A percentile compares a stretch with the other conserved stretches of the same genome.
Evolutionary conservation across 2,113 vertebrate genomes (phyloP).

Genomic region (Hippolais icterina): DNA sequence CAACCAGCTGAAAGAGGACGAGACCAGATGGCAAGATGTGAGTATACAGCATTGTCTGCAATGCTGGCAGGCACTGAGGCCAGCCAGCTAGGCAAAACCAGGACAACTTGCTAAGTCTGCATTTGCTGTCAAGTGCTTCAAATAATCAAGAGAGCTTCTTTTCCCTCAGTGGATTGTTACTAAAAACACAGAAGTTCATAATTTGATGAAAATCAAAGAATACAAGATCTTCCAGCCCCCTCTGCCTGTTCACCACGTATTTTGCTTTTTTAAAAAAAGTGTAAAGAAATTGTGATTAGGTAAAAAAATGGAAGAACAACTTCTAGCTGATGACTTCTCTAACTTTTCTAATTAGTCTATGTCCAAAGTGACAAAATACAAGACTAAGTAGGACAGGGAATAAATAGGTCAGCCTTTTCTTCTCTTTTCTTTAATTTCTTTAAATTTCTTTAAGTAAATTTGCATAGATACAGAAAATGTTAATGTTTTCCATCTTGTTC

Average conservation of each 20-base stretch:
- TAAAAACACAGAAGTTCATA: neutral
- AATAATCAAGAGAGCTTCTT: neutral
- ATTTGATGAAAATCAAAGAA: neutral
- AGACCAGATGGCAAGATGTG: conserved; percentile 96
- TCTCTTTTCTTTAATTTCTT: too few relatives aligned
- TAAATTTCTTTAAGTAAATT: neutral
- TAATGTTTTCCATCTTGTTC: neutral
- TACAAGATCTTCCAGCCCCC: neutral
- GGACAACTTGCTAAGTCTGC: neutral
- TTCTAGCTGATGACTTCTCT: neutral
- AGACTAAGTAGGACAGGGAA: neutral
- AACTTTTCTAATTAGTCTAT: neutral
- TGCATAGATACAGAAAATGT: neutral
- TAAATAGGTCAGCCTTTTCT: neutral
- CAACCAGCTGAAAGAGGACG: conserved; percentile 89
- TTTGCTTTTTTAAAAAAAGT: neutral
- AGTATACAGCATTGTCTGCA: conserved; percentile 54
- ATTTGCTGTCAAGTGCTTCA: neutral
- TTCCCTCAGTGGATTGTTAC: neutral
- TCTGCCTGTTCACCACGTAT: neutral
- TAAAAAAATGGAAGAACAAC: neutral
- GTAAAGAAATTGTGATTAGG: neutral
- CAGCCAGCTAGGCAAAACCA: neutral
- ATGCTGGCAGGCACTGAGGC: neutral
- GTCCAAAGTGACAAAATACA: neutral